phyloP scores from a whole-genome alignment of 2,113 vertebrate genomes.

The Hippopotamus amphibius region DNA sequence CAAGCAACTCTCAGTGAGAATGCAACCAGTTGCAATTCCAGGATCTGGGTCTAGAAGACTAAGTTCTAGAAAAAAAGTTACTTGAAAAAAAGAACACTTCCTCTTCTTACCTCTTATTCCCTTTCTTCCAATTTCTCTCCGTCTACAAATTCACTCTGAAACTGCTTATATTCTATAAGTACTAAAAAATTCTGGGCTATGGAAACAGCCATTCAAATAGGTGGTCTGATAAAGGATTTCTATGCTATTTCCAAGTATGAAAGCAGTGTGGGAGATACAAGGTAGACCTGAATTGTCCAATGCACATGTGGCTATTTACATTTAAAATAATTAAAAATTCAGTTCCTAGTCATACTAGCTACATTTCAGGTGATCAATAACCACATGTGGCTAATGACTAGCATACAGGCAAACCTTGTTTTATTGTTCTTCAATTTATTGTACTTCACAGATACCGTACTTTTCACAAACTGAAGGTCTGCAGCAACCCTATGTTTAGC shows the following conservation, averaged over 20 bases:
- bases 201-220: neutral
- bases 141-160: constrained; percentile 17
- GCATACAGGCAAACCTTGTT: neutral
- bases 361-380: constrained; percentile 35
- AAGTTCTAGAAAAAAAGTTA: constrained; percentile 3
- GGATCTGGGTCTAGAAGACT: neutral
- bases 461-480: neutral
- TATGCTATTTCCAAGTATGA: neutral
- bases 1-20: neutral
- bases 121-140: constrained; percentile 1
- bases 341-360: neutral
- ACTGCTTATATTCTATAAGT: neutral
- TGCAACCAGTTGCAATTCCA: neutral
- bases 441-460: neutral
- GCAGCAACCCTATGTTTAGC: too few species aligned
- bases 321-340: constrained; percentile 9
- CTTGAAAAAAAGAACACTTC: neutral
- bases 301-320: neutral
- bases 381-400: neutral
- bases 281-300: neutral
- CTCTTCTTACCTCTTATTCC: neutral
- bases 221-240: constrained; percentile 14
- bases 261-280: constrained; percentile 12
- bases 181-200: constrained; percentile 29
- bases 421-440: neutral